A percentile compares a stretch with the other conserved stretches of the same genome.
Conservation (phyloP, 2,113 vertebrate genomes). For the Phocoena phocoena region DNA sequence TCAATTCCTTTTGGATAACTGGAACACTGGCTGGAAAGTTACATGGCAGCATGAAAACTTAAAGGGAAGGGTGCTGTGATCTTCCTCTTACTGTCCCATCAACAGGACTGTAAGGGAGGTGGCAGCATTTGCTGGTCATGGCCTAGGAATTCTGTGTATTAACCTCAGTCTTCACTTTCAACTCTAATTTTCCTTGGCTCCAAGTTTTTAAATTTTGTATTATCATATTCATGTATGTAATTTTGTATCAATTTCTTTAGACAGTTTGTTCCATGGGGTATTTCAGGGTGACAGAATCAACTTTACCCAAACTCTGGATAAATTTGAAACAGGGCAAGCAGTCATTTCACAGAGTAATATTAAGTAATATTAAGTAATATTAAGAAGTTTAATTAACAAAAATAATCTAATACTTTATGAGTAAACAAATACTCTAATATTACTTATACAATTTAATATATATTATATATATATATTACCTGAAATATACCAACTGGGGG, state of each 20-base stretch:
- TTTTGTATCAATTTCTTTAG: constrained; percentile 6
- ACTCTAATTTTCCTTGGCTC: neutral
- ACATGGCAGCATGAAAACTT: too few species aligned
- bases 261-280: neutral
- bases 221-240: neutral
- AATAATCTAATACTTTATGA: neutral
- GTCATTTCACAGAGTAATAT: neutral
- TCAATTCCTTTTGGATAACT: neutral
- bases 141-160: neutral
- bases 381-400: constrained; percentile 10
- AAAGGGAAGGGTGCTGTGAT: neutral
- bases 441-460: neutral
- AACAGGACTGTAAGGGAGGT: too few species aligned
- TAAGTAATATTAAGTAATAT: neutral
- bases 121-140: neutral
- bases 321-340: neutral
- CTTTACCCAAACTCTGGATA: neutral
- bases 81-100: neutral
- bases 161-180: neutral
- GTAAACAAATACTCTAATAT: neutral
- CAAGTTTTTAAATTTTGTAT: neutral
- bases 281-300: neutral
- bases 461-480: neutral
- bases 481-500: neutral
- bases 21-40: too few species aligned